Evolutionary conservation across 2,113 vertebrate genomes (phyloP), one percentile per base, ranked within the genome.

Genomic region (Pongo pygmaeus): DNA sequence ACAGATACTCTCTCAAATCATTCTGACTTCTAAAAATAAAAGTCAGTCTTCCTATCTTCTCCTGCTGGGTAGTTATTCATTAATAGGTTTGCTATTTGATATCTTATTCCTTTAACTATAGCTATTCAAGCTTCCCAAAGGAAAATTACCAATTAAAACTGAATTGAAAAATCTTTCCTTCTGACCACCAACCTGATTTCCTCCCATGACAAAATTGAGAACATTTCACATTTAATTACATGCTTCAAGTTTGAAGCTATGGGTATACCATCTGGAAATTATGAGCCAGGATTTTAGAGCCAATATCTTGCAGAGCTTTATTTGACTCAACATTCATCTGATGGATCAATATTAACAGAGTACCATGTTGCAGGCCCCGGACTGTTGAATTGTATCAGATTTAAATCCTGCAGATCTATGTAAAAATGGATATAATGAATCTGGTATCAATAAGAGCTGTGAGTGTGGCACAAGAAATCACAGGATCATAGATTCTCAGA

Each of bases 131-230:
- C 3, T 88, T 30, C 16, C 5, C 38, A 81, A 93, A 96, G 87
- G 77, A 89, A 96, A 96, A 85, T 59, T 22, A 90, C 30, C 84
- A 95, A 57, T 96, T 87, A 97, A 95, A 92, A 97, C 12, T 6
- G 38, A 93, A 40, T 75, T 50, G n/a, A 72, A 94, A 85, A 83
- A 72, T 52, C 52, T 94, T 75, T 84, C 13, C 69, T 80, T 96
- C 40, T 90, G 25, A 92, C 38, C 57, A 84, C 74, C 40, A 67
- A 93, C 38, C 61, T 61, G 79, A 93, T 85, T 90, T 88, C 9
- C 7, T 74, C 14, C 11, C 46, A 25, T 32, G 64, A 78, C 84
- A 78, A 88, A 57, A 64, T 17, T 17, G n/a, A 96, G 38, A 92
- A 20, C 12, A 95, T 64, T 91, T 81, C 50, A 77, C 20, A 46